Conservation (phyloP, 1,140 invertebrate species). For the Drosophila equinoxialis region DNA sequence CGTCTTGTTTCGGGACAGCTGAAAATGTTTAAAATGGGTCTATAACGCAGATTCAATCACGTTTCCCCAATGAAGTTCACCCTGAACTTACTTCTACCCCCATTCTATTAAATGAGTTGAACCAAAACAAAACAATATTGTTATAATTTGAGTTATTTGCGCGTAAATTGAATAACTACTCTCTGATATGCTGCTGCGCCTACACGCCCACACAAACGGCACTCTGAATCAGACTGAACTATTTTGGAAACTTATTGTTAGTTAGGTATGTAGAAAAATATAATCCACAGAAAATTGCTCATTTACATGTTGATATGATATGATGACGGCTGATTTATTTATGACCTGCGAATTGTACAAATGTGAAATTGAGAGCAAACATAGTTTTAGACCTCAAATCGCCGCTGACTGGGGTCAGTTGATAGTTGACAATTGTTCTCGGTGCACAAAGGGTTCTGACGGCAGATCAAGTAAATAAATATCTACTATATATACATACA, state of each 20-base stretch:
- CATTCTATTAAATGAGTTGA: not conserved
- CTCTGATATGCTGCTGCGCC: not conserved
- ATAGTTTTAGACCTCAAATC: not conserved
- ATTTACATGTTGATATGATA: not conserved
- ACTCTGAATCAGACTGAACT: not conserved
- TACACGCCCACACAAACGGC: not conserved
- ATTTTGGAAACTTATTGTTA: not conserved
- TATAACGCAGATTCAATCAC: not conserved
- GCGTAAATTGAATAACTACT: not conserved
- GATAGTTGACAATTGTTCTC: not conserved
- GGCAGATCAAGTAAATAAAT: not conserved
- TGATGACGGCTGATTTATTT: constrained; percentile 1
- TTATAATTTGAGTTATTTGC: constrained; percentile 2
- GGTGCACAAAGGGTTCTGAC: not conserved
- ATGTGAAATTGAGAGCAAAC: constrained; percentile 1
- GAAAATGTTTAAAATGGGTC: too few species aligned
- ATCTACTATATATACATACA: not conserved
- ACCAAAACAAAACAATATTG: constrained; percentile 3
- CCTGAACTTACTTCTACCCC: not conserved
- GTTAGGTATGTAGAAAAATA: not conserved
- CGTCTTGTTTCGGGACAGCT: too few species aligned
- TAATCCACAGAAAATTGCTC: not conserved
- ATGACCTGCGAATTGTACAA: not conserved
- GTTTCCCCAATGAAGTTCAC: not conserved
- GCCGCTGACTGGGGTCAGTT: not conserved